phyloP scores from a whole-genome alignment of 1,140 invertebrate genomes.

The Lineus longissimus region DNA sequence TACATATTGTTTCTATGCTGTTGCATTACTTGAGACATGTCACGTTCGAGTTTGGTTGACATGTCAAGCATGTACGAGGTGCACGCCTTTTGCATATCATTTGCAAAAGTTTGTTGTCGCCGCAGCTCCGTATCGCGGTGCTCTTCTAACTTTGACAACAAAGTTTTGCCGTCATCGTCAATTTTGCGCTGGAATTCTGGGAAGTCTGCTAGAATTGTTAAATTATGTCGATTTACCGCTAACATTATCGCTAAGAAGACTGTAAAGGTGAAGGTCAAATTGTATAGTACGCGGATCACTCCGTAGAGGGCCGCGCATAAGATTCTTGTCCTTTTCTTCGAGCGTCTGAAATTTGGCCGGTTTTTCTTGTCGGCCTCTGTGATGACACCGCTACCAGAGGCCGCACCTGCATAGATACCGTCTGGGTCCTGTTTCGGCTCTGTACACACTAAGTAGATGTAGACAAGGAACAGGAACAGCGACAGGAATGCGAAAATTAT shows the following conservation, averaged over 20 bases:
- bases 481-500: constrained; percentile 1
- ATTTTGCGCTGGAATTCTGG: constrained; percentile 9
- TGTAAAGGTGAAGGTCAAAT: constrained; percentile 18
- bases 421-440: neutral
- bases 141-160: neutral
- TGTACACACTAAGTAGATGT: constrained; percentile 11
- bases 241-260: constrained; percentile 16
- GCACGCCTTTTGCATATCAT: constrained; percentile 14
- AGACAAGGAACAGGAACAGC: constrained; percentile 10
- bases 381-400: neutral
- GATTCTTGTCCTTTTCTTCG: neutral
- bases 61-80: constrained; percentile 13
- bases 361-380: neutral
- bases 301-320: constrained; percentile 6
- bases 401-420: neutral
- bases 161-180: constrained; percentile 3
- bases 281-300: constrained; percentile 13
- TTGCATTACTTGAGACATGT: constrained; percentile 8
- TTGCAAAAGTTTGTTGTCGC: constrained; percentile 6
- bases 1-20: neutral
- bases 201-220: constrained; percentile 2
- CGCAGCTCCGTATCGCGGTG: neutral
- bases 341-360: neutral
- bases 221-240: constrained; percentile 6
- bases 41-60: neutral